phyloP scores from a whole-genome alignment of 2,797 vertebrate species.

The Sitta carolinensis region DNA sequence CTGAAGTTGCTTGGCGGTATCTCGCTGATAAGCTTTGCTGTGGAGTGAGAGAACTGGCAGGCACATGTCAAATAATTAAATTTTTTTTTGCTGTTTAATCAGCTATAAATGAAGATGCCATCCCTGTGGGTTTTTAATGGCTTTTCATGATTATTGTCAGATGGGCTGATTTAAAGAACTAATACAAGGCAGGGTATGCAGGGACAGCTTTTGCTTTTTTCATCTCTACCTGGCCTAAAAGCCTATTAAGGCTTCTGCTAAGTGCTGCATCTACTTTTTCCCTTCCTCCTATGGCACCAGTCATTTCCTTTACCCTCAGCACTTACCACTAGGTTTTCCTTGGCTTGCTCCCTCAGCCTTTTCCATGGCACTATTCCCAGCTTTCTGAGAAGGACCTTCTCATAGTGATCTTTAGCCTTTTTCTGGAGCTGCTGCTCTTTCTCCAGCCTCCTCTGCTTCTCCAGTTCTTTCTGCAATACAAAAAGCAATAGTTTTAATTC shows the following conservation, averaged over 20 bases:
- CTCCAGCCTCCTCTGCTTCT: conserved; percentile 81
- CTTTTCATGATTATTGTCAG: background rate
- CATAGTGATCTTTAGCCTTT: conserved; percentile 81
- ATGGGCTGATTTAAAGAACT: background rate
- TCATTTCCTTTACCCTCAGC: background rate
- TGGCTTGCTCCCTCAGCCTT: conserved; percentile 77
- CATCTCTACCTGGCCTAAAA: background rate
- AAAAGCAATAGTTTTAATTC: background rate
- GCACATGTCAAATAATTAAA: background rate
- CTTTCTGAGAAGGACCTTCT: conserved; percentile 75
- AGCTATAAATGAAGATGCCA: background rate
- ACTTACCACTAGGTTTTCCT: conserved; percentile 78
- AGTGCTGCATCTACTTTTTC: background rate
- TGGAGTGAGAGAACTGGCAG: background rate
- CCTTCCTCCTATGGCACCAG: background rate
- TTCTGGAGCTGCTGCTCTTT: conserved; percentile 77
- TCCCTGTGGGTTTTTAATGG: background rate
- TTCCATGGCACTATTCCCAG: conserved; percentile 89
- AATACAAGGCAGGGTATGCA: background rate
- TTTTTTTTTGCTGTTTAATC: background rate
- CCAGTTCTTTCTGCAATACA: conserved; percentile 83
- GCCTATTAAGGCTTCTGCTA: background rate
- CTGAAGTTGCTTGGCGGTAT: background rate
- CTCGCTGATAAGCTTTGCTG: background rate
- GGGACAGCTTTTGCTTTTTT: background rate